Conservation (phyloP, 2,888 invertebrate species). For the Leptopterna dolabrata region DNA sequence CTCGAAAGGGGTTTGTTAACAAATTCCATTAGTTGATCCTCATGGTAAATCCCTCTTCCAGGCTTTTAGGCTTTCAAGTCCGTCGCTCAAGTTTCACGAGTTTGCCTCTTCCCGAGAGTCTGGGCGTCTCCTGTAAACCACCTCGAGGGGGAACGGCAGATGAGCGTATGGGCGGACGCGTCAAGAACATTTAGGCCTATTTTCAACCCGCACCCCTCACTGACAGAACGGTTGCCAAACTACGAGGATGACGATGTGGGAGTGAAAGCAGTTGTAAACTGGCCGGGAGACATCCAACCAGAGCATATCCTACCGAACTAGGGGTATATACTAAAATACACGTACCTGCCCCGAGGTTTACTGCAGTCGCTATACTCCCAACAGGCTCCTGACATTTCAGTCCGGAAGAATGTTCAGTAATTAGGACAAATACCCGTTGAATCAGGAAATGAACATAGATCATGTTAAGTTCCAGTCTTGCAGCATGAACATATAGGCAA, state of each 20-base stretch:
- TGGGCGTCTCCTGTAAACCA: background rate
- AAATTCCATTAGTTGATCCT: slow-evolving; percentile 47
- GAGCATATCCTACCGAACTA: too few relatives aligned
- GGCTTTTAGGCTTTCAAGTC: slow-evolving; percentile 31
- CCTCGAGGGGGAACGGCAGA: background rate
- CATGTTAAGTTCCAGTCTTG: too few relatives aligned
- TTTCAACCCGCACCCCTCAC: background rate
- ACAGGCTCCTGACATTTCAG: too few relatives aligned
- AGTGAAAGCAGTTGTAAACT: background rate
- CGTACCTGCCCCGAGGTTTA: too few relatives aligned
- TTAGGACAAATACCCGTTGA: too few relatives aligned
- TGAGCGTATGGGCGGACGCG: background rate
- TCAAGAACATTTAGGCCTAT: background rate
- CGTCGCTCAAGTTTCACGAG: slow-evolving; percentile 24
- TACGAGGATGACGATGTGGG: background rate
- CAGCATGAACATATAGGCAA: too few relatives aligned
- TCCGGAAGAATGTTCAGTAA: too few relatives aligned
- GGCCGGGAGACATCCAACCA: background rate
- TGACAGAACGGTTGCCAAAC: background rate
- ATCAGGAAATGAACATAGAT: too few relatives aligned
- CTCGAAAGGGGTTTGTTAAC: slow-evolving; percentile 28
- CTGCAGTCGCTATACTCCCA: too few relatives aligned
- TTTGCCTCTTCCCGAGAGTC: background rate
- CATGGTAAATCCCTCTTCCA: slow-evolving; percentile 30
- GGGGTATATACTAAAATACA: too few relatives aligned